A percentile compares a stretch with the other conserved stretches of the same genome.
phyloP scores from a whole-genome alignment of 1,140 invertebrate genomes.

The Drosophila sturtevanti region DNA sequence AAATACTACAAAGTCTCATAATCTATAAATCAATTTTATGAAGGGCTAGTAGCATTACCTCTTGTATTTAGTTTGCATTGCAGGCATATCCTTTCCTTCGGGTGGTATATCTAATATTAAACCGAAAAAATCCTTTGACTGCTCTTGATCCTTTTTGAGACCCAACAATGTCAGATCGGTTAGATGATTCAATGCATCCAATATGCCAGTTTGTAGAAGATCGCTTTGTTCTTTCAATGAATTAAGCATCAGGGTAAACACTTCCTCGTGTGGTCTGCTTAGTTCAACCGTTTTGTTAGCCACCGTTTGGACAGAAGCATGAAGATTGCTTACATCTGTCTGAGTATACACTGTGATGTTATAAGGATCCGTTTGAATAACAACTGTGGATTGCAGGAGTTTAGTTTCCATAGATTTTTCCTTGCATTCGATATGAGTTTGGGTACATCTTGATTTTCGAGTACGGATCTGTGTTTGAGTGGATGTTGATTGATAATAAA shows the following conservation, averaged over 20 bases:
- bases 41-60: slow-evolving; percentile 5
- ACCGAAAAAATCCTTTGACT: neutral
- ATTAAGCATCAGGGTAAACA: slow-evolving; percentile 18
- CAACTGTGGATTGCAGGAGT: neutral
- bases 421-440: neutral
- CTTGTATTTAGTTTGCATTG: neutral
- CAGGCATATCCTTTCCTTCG: neutral
- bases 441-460: slow-evolving; percentile 2
- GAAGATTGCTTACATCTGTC: neutral
- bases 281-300: neutral
- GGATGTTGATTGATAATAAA: neutral
- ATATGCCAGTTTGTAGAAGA: slow-evolving; percentile 15
- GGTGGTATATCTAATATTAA: neutral
- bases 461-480: slow-evolving; percentile 20
- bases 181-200: slow-evolving; percentile 27
- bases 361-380: neutral
- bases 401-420: slow-evolving; percentile 14
- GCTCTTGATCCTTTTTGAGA: neutral
- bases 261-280: neutral
- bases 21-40: neutral
- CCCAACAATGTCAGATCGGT: neutral
- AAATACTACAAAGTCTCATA: neutral
- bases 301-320: neutral
- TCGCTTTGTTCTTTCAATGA: slow-evolving; percentile 16
- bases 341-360: neutral